Evolutionary conservation across 1,140 invertebrate genomes (phyloP), one percentile per base, ranked within the genome.

Genomic region (Drosophila subpulchrella): DNA sequence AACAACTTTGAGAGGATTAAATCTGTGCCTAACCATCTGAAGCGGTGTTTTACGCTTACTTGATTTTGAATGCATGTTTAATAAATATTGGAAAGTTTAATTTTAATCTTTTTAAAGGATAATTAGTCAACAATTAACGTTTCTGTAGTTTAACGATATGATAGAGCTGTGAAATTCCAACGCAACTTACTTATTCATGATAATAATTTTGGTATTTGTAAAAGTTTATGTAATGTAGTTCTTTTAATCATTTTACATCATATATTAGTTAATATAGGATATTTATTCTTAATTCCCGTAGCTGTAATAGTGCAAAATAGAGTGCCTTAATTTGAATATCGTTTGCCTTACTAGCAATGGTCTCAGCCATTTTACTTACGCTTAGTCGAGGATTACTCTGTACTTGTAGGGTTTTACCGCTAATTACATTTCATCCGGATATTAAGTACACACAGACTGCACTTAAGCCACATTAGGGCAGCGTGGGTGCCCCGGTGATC

Each of bases 371-470:
- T 51, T 51, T 56, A 56, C 65, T 41, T 55, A 67, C 62, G 72
- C 51, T 61, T 44, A 63, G 58, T 41, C 50, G 34, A 20, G 34
- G 61, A 53, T 68, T 66, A 68, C 13, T 24, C 24, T 0, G 68
- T 77, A 88, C 80, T 88, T 88, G 76, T 80, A 78, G 38, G 83
- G 84, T 60, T 88, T 88, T 83, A 50, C 62, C 72, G 68, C 84
- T 88, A 88, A 89, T 80, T 89, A 77, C 80, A 38, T 38, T 70
- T 80, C 46, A 79, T 62, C 67, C 72, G 76, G 55, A 66, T 80
- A 89, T 77, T 66, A 61, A 62, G 79, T 61, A 63, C 76, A 83
- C 58, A 59, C 57, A 63, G 70, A 32, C 54, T 48, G 42, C 46
- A 63, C 46, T 44, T 50, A 68, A 71, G 58, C 54, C 70, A 62